Base-by-base conservation (phyloP, 1,140 invertebrate genomes). In the Apis cerana region DNA sequence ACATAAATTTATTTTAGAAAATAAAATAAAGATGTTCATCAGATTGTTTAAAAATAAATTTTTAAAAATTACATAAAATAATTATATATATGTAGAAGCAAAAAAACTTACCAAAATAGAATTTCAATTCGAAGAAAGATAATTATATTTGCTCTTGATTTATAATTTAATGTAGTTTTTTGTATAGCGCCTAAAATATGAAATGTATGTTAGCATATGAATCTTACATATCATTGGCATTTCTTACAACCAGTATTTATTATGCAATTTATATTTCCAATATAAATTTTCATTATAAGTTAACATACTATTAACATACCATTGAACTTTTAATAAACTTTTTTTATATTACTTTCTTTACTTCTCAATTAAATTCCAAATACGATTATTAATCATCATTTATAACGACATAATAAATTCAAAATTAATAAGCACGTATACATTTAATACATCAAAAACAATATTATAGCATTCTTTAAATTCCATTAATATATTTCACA, bases 101-200 rank as follows among this genome's bases (percentile, higher is more conserved):
- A 67, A 62, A 48, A 61, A 50, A 79, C 77, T 79, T 27, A 79
- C 67, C 58, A 21, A 61, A 71, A 21, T 27, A 43, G 17, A 71
- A 12, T 13, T 50, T 52, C 56, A 61, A 43, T 33, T 1, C 27
- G 17, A 23, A 17, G 33, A 23, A 56, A 48, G 48, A 7, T 11
- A 48, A 48, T 11, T 48, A 58, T n/a, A 10, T 23, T 27, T 50
- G 13, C 11, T 11, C 15, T 27, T 13, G 17, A 61, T 19, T 59
- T 2, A 15, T 9, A 3, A 15, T 33, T 27, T 23, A 33, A 1
- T 43, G 33, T 43, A 43, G 10, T 13, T 12, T 50, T 15, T 68
- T 8, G 27, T 12, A 23, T 43, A 11, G 11, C 50, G 10, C 1
- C 27, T 64, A 54, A 65, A 54, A 76, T 19, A 19, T 11, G 21